Evolutionary conservation across 2,888 invertebrate genomes (phyloP).

Genomic region (Xestia xanthographa): DNA sequence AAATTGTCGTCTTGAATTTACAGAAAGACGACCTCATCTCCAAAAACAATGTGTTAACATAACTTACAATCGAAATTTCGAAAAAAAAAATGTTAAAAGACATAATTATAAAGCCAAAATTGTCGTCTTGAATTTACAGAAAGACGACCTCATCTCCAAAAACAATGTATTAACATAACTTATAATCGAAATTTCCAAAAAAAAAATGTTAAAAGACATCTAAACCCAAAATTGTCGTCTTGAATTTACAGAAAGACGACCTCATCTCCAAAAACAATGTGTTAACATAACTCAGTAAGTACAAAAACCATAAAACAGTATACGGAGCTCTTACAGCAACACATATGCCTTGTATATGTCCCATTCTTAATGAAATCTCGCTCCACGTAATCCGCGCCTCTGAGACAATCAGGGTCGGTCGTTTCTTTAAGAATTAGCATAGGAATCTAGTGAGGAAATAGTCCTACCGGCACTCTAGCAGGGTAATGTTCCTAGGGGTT

Average conservation of each 20-base stretch:
- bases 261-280: not conserved
- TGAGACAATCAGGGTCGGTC: slow-evolving; percentile 15
- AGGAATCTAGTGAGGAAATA: slow-evolving; percentile 23
- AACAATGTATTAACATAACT: too few species aligned
- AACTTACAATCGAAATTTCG: too few species aligned
- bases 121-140: too few species aligned
- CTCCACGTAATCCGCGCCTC: not conserved
- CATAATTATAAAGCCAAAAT: too few species aligned
- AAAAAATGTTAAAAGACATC: too few species aligned
- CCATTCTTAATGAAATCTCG: slow-evolving; percentile 42
- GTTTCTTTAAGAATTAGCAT: slow-evolving; percentile 43
- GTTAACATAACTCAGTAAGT: not conserved
- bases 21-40: too few species aligned
- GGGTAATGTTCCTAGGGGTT: not conserved
- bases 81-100: too few species aligned
- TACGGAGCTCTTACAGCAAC: not conserved
- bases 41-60: too few species aligned
- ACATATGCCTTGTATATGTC: not conserved
- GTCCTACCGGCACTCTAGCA: not conserved
- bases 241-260: not conserved
- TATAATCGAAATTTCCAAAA: too few species aligned
- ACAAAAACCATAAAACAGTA: slow-evolving; percentile 8
- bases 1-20: too few species aligned
- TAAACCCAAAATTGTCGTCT: not conserved
- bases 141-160: too few species aligned